These are phyloP conservation scores for Heliothis peltigera DNA, from an alignment of 2,888 invertebrate species.

Conservation along the genomic window DNA sequence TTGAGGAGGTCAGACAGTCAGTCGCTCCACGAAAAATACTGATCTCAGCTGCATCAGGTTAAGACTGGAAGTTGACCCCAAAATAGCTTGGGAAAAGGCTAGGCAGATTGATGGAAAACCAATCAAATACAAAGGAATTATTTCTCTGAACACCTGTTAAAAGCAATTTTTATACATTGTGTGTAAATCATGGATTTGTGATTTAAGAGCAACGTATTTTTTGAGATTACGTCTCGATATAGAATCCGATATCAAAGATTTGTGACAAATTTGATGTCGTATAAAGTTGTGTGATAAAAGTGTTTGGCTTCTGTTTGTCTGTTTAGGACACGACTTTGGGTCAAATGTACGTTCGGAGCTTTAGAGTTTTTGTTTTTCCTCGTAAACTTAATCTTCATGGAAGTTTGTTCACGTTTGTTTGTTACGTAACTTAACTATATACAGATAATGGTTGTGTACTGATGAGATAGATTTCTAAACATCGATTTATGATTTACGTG, in stretches of 20 bases:
- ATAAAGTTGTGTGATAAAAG: slow-evolving; percentile 18
- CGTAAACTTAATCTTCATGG: not conserved
- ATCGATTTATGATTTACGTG: not conserved
- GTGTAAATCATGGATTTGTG: too few relatives aligned
- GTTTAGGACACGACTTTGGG: slow-evolving; percentile 13
- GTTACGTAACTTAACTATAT: not conserved
- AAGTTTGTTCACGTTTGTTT: not conserved
- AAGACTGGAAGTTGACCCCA: too few relatives aligned
- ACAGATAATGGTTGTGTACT: not conserved
- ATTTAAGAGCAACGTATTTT: too few relatives aligned
- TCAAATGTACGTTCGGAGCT: slow-evolving; percentile 1
- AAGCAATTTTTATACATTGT: too few relatives aligned
- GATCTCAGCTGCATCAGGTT: too few relatives aligned
- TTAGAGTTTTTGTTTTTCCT: not conserved
- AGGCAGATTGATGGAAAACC: too few relatives aligned
- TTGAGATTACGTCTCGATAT: slow-evolving; percentile 1
- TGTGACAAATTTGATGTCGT: slow-evolving; percentile 9
- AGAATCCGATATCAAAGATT: slow-evolving; percentile 11
- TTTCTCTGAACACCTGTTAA: too few relatives aligned
- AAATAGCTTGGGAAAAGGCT: too few relatives aligned
- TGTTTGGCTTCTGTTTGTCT: slow-evolving; percentile 18
- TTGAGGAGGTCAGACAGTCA: too few relatives aligned
- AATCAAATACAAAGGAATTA: too few relatives aligned
- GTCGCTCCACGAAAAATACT: too few relatives aligned
- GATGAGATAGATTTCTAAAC: not conserved